These are phyloP conservation scores for Heliconius melpomene DNA, from an alignment of 1,140 invertebrate species.

Conservation along the genomic window DNA sequence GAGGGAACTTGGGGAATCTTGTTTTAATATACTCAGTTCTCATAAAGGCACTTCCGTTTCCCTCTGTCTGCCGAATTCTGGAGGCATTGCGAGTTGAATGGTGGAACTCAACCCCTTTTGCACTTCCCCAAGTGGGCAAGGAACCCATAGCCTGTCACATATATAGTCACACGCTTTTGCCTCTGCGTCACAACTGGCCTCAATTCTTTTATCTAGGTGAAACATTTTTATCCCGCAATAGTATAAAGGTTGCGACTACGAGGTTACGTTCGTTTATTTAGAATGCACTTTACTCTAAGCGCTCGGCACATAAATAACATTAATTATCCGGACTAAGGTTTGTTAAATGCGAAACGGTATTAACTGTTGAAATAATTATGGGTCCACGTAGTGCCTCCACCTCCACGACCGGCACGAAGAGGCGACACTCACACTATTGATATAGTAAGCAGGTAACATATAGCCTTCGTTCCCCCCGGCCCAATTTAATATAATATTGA, in stretches of 20 bases:
- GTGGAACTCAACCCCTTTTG: too few species aligned
- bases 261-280: constrained; percentile 13
- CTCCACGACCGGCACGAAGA: constrained; percentile 9
- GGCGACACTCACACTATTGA: constrained; percentile 23
- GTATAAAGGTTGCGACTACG: constrained; percentile 6
- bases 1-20: too few species aligned
- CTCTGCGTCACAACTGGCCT: too few species aligned
- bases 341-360: constrained; percentile 39
- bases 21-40: too few species aligned
- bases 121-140: too few species aligned
- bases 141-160: too few species aligned
- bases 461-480: constrained; percentile 17
- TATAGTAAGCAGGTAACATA: constrained; percentile 27
- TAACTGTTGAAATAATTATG: constrained; percentile 52
- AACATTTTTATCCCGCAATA: constrained; percentile 5
- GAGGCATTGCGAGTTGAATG: too few species aligned
- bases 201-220: too few species aligned
- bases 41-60: too few species aligned
- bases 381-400: constrained; percentile 18
- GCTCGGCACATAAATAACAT: constrained; percentile 18
- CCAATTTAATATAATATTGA: constrained; percentile 33
- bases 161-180: too few species aligned
- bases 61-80: too few species aligned
- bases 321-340: constrained; percentile 27
- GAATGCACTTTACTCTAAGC: constrained; percentile 22